Conservation (phyloP, 2,113 vertebrate species). For the Hepsetus odoe region DNA sequence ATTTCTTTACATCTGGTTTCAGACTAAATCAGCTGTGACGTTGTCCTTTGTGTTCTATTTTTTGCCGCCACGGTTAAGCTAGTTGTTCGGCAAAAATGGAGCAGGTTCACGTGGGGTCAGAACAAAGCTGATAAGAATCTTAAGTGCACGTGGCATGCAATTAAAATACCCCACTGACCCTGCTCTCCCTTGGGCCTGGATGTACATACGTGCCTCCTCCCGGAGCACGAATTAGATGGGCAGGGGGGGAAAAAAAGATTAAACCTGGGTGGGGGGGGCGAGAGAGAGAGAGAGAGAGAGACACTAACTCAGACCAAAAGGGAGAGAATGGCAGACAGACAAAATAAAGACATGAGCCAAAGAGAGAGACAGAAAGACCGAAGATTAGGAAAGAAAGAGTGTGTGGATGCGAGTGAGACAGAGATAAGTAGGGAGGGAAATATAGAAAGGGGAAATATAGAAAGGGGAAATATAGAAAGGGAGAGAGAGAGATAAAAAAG, state of each 20-base stretch:
- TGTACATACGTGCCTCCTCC: constrained; percentile 29
- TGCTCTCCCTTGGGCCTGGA: constrained; percentile 1
- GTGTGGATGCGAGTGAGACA: constrained; percentile 12
- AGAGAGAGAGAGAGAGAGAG: constrained; percentile 34
- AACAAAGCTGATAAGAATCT: constrained; percentile 59
- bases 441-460: background rate
- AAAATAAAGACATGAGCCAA: too few species aligned
- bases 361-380: constrained; percentile 19
- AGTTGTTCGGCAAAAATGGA: constrained; percentile 6
- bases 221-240: background rate
- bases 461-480: background rate
- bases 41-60: background rate
- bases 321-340: too few species aligned
- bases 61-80: constrained; percentile 4
- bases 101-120: constrained; percentile 37
- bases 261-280: constrained; percentile 3
- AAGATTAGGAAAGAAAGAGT: too few species aligned
- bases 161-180: constrained; percentile 45
- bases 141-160: constrained; percentile 50
- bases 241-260: constrained; percentile 23
- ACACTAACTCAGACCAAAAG: too few species aligned
- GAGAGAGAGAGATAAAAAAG: background rate
- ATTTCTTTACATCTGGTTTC: background rate
- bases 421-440: background rate
- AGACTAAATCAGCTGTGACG: background rate